Evolutionary conservation across 2,888 invertebrate genomes (phyloP).

Genomic region (Xylota segnis): DNA sequence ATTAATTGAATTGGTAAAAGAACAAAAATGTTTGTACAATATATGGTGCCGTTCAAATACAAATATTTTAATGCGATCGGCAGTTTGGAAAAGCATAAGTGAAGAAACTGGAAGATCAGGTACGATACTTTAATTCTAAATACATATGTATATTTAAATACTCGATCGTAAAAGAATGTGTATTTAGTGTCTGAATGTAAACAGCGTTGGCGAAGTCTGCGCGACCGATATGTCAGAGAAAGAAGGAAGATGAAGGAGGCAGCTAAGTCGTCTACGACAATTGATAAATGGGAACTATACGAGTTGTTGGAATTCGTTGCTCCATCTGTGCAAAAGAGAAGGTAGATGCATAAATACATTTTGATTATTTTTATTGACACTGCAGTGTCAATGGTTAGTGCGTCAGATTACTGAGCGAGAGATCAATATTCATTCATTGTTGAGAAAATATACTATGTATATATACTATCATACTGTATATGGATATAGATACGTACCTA

Average conservation of each 20-base stretch:
- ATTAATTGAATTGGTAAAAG: conserved; percentile 14
- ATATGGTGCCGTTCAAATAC: conserved; percentile 1
- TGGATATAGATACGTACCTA: too few species aligned
- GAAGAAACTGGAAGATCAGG: conserved; percentile 13
- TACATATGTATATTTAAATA: not conserved
- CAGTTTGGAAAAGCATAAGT: conserved; percentile 2
- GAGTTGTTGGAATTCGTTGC: conserved; percentile 11
- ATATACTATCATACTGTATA: too few species aligned
- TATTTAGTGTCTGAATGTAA: conserved; percentile 27
- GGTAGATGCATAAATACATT: not conserved
- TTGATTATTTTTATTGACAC: too few species aligned
- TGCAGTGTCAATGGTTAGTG: too few species aligned
- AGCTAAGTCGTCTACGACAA: too few species aligned
- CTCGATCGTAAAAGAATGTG: not conserved
- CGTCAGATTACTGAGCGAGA: too few species aligned
- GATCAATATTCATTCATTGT: too few species aligned
- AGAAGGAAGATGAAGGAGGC: conserved; percentile 18
- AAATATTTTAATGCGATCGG: conserved; percentile 3
- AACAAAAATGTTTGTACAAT: conserved; percentile 26
- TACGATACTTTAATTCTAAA: not conserved
- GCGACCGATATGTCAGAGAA: conserved; percentile 34
- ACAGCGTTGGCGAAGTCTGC: conserved; percentile 39
- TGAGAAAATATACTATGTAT: too few species aligned
- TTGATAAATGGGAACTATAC: conserved; percentile 26
- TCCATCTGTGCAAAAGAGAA: not conserved